Evolutionary conservation across 2,888 invertebrate genomes (phyloP), one percentile per base, ranked within the genome.

Genomic region (Lasioglossum morio): DNA sequence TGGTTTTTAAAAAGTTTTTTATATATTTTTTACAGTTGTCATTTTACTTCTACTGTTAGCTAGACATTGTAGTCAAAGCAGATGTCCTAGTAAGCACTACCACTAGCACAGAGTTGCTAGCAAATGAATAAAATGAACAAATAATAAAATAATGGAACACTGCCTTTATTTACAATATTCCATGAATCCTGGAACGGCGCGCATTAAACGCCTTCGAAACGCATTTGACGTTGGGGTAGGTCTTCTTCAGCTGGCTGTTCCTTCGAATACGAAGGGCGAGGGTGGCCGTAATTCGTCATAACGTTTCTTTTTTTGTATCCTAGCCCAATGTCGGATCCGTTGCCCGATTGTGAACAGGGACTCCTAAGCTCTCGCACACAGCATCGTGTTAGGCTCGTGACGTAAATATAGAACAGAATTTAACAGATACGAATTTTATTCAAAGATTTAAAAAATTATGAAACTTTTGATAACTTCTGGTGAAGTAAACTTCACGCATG

Each of bases 271-370:
- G 87, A 89, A 87, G 89, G 88, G 81, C 83, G 90, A 92, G 93
- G 91, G 92, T 90, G 90, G 91, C 91, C 83, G 91, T 93, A 92
- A 94, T 94, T 94, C 93, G 92, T 94, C 94, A 94, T 94, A 93
- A 93, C 92, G 86, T 77, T 79, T 93, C 91, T 92, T 93, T 91
- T 92, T 91, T 77, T 77, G 84, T 87, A 84, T 92, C 89, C 72
- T 30, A 53, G 30, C 70, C 60, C 60, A 30, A 48, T 46, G n/a
- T 43, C 30, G 63, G 37, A 27, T 60, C 46, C 30, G 77, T 81
- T 87, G 87, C 79, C 88, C 83, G 87, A 79, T 82, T 53, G 77
- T 69, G 66, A 57, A 43, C 78, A 57, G 60, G 60, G 73, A 10
- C 10, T 16, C 63, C 16, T 30, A 8, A 86, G 89, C 87, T 92